These are phyloP conservation scores for Copsychus sechellarum DNA, from an alignment of 2,113 vertebrate species.

Conservation along the genomic window DNA sequence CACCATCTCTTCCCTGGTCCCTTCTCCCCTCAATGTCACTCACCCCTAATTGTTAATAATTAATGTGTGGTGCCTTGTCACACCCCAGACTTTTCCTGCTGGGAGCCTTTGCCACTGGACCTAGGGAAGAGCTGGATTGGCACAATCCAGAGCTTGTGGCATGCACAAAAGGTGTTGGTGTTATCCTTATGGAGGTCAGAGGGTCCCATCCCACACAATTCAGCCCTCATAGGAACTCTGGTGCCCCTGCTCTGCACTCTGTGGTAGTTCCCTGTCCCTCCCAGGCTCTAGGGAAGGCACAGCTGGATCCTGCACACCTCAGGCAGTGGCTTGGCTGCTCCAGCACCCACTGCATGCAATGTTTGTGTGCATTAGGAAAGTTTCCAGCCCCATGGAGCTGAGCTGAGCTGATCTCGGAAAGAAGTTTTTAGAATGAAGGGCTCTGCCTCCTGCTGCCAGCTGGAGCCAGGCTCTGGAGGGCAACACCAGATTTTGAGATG, in stretches of 20 bases:
- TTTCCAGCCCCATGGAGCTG: not conserved
- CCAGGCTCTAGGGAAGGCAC: not conserved
- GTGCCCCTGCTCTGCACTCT: not conserved
- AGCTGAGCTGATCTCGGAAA: not conserved
- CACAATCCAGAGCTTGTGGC: accelerated
- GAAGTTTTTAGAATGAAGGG: not conserved
- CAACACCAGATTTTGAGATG: not conserved
- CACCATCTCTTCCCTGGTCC: not conserved
- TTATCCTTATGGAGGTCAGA: not conserved
- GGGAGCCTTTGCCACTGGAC: not conserved
- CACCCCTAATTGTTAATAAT: not conserved
- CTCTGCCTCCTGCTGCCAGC: not conserved
- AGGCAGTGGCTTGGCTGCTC: not conserved
- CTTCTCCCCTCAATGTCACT: accelerated
- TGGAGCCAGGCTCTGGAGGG: not conserved
- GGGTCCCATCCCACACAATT: not conserved
- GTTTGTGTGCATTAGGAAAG: not conserved
- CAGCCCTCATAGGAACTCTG: not conserved
- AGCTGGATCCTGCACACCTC: accelerated
- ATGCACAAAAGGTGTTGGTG: accelerated
- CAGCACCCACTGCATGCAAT: not conserved
- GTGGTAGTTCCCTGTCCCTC: not conserved
- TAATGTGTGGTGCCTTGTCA: accelerated
- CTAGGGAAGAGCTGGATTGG: not conserved
- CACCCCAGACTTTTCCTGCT: not conserved